Evolutionary conservation across 2,888 invertebrate genomes (phyloP), one percentile per base, ranked within the genome.

Genomic region (Eudasyphora cyanicolor): DNA sequence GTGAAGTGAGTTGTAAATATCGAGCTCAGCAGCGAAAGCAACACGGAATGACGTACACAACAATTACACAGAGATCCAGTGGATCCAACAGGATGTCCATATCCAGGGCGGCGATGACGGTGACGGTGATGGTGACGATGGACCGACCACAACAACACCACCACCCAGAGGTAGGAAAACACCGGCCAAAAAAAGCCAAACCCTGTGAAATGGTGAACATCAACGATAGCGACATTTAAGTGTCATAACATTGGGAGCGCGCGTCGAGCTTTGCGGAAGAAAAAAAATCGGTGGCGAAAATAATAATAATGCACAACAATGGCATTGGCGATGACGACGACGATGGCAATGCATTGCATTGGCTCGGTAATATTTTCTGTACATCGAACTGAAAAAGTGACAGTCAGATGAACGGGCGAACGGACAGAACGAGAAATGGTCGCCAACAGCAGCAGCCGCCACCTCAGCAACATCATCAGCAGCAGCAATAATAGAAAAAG

Each of bases 151-250:
- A 60, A 60, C 60, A 45, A 4, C 32, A 32, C 32, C 32, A 62
- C 67, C 67, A 67, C 67, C 67, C 67, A 67, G 38, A 12, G n/a
- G 70, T 12, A 57, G 42, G 38, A 79, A 76, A 71, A 76, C 42
- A 24, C 35, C 42, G n/a, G 24, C 19, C 42, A 54, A 69, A 45
- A 71, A 73, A 74, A 74, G 62, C 76, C 70, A 51, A 80, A 54
- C 54, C 70, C 75, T n/a, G 69, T 74, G 70, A 76, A 81, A 81
- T 84, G 84, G 81, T 76, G 73, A 57, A 81, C 76, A 84, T 84
- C 84, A 81, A 78, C 75, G 81, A 78, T 73, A 84, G 76, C 83
- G 84, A 84, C 78, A 81, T 84, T 81, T 81, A 78, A 84, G 81
- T 81, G 81, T 84, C 84, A 84, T 81, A 84, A 84, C 78, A 81